Conservation (phyloP, 2,888 invertebrate genomes). For the Luffia ferchaultella region DNA sequence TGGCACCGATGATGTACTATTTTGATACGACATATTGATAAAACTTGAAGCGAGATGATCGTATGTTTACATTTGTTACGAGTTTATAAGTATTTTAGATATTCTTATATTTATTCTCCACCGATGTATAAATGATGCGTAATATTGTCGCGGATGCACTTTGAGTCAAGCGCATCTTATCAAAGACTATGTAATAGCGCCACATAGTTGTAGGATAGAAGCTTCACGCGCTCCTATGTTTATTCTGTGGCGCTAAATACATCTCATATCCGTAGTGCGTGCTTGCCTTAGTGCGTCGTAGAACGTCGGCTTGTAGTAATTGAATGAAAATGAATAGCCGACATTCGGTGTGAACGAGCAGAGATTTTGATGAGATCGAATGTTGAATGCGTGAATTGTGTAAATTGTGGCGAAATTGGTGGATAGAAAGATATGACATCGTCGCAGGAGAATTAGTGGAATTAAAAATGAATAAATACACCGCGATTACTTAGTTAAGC, state of each 20-base stretch:
- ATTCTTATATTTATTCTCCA: constrained; percentile 75
- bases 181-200: no score
- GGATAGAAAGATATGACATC: constrained; percentile 18
- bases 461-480: constrained; percentile 25
- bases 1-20: constrained; percentile 45
- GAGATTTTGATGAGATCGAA: constrained; percentile 11
- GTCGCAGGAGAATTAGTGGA: constrained; percentile 28
- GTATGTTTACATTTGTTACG: constrained; percentile 67
- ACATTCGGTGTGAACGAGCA: no score
- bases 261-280: no score
- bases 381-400: constrained; percentile 8
- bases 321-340: no score
- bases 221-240: no score
- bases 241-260: no score
- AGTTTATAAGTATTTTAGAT: constrained; percentile 74
- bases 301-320: no score
- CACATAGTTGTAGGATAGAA: no score
- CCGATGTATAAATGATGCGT: constrained; percentile 42
- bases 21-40: constrained; percentile 40
- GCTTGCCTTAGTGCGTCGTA: no score
- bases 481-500: constrained; percentile 35
- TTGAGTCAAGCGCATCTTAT: constrained; percentile 31
- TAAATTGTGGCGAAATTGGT: constrained; percentile 21
- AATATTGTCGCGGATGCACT: no score
- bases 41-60: constrained; percentile 41